Percentiles rank a stretch among this genome's conserved stretches.
Conservation (phyloP, 2,113 vertebrate species). For the Forbesichthys papilliferus region DNA sequence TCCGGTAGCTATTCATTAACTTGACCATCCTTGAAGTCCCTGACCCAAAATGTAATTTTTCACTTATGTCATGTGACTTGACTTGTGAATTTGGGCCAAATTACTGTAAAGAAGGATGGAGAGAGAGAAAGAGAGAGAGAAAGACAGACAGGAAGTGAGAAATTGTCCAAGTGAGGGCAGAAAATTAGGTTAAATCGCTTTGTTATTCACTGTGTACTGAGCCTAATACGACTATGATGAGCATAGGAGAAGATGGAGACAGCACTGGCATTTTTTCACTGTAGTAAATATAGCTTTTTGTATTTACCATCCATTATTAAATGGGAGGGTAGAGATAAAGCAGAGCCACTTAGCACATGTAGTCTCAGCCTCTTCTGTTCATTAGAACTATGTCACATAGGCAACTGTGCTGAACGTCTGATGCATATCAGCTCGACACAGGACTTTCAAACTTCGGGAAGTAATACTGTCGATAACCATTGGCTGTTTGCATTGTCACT, state of each 20-base stretch:
- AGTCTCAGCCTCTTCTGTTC: no score
- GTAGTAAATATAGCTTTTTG: neutral
- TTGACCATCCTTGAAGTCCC: slow-evolving; percentile 78
- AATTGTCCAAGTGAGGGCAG: slow-evolving; percentile 3
- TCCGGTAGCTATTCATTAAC: slow-evolving; percentile 83
- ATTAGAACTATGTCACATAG: no score
- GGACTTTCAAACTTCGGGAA: no score
- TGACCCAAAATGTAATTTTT: slow-evolving; percentile 79
- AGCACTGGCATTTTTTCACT: neutral
- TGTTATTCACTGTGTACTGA: slow-evolving; percentile 28
- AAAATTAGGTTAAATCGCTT: slow-evolving; percentile 51
- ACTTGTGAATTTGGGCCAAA: slow-evolving; percentile 62
- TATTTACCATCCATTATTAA: no score
- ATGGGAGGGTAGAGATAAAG: no score
- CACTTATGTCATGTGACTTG: slow-evolving; percentile 66
- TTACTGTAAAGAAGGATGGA: slow-evolving; percentile 38
- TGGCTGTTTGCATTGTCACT: no score
- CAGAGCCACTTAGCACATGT: no score
- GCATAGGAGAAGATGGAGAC: neutral
- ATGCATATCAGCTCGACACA: no score
- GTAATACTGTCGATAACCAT: no score
- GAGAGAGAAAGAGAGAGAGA: slow-evolving; percentile 1
- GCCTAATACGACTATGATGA: slow-evolving; percentile 22
- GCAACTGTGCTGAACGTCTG: no score
- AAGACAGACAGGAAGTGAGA: slow-evolving; percentile 13